Base-by-base conservation (phyloP, 2,888 invertebrate genomes). In the Caenorhabditis sulstoni region DNA sequence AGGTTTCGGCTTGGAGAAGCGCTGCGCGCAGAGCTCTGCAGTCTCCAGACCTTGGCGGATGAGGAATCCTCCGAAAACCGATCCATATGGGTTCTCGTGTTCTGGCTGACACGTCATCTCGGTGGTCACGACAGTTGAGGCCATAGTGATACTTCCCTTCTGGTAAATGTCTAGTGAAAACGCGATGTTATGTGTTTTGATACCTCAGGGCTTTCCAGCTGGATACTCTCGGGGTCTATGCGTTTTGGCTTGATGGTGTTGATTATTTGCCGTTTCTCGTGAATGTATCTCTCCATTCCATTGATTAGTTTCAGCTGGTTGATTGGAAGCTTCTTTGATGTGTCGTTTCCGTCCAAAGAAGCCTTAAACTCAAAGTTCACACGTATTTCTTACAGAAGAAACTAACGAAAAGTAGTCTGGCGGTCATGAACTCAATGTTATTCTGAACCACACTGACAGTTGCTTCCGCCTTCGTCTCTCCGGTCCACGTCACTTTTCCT, bases 401-500 rank as follows among this genome's bases (percentile, higher is more conserved):
- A 78, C 78, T 71, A 37, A 78, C 79, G 20, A 79, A 75, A 0
- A 79, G 70, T 12, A 79, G 50, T 35, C 64, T 37, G 18, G 74
- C 68, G 4, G 57, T 49, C 16, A 79, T 53, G 16, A 74, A 52
- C 11, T 70, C 65, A 16, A 59, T 53, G n/a, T 62, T 68, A 37
- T 74, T 68, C 66, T 79, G 79, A 4, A 79, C 79, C 44, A 58
- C 47, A 29, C 29, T 29, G 9, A 79, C 73, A 16, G 74, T 68
- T 18, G 68, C 74, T 37, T 79, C 79, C 11, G 74, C 62, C 14
- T 68, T 52, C 41, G 41, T 50, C 20, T 62, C 65, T 22, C 70
- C 58, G 5, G 79, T 75, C 80, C 80, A 80, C 4, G 75, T 70
- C 16, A 80, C 80, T 44, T 80, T 80, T 47, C 71, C 65, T 29